A percentile compares a stretch with the other conserved stretches of the same genome.
phyloP scores from a whole-genome alignment of 2,797 vertebrate species.

The Microctenopoma lineatum region DNA sequence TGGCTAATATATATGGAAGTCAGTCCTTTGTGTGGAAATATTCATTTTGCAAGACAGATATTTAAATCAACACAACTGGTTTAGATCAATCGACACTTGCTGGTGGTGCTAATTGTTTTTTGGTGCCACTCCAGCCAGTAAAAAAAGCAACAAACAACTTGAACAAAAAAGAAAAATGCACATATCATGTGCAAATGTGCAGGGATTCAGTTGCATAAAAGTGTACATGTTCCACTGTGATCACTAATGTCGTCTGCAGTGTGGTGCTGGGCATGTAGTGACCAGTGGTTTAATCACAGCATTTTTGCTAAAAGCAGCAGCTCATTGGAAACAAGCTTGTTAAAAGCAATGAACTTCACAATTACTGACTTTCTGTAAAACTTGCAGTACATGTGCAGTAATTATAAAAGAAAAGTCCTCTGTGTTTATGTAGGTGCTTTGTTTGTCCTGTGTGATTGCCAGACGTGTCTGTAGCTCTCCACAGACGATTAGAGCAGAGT shows the following conservation, averaged over 20 bases:
- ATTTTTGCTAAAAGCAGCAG: not conserved
- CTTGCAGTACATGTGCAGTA: constrained; percentile 10
- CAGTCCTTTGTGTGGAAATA: constrained; percentile 61
- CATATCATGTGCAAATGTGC: too few species aligned
- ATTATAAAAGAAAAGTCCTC: not conserved
- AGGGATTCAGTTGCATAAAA: too few species aligned
- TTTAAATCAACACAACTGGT: constrained; percentile 19
- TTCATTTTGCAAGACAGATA: constrained; percentile 11
- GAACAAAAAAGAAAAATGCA: too few species aligned
- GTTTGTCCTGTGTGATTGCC: constrained; percentile 25
- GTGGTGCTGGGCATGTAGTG: not conserved
- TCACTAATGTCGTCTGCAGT: not conserved
- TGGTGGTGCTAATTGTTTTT: not conserved
- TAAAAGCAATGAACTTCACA: not conserved
- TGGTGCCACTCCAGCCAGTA: not conserved
- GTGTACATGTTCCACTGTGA: not conserved
- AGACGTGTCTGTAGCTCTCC: constrained; percentile 48
- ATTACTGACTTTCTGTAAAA: constrained; percentile 13
- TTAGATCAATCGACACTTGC: not conserved
- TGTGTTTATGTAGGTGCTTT: not conserved
- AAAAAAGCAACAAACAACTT: not conserved
- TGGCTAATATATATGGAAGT: constrained; percentile 57
- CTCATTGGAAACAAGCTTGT: not conserved
- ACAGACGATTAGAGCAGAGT: constrained; percentile 54
- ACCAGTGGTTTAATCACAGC: not conserved